Conservation (phyloP, 35 echinoderm and acorn worm genomes). For the Lytechinus pictus region DNA sequence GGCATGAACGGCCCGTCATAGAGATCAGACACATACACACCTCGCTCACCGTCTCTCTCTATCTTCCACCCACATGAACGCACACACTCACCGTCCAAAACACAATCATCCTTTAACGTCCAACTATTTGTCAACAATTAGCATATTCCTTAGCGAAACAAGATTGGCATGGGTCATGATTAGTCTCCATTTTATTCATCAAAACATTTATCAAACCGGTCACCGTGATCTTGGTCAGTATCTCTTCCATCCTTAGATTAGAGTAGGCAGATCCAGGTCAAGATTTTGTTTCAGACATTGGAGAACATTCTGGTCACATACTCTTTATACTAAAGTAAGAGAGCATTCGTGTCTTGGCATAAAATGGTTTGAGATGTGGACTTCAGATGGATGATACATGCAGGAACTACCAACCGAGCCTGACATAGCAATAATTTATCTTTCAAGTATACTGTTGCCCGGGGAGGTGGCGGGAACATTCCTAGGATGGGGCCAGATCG, state of each 20-base stretch:
- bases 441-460: background rate
- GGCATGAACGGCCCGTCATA: no score
- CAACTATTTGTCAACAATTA: no score
- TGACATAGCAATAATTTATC: background rate
- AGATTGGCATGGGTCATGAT: no score
- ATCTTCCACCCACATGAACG: no score
- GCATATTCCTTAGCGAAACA: no score
- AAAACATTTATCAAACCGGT: background rate
- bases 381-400: background rate
- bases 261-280: no score
- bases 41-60: no score
- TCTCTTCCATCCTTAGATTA: background rate
- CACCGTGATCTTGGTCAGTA: background rate
- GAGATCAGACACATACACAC: no score
- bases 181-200: background rate
- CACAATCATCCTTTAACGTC: no score
- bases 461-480: background rate
- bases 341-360: background rate
- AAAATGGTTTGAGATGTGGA: background rate
- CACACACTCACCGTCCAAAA: no score
- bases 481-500: background rate
- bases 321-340: background rate
- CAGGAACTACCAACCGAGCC: background rate
- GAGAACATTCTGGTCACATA: background rate
- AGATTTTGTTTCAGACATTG: no score